Percentiles rank a stretch among this genome's conserved stretches.
These are phyloP conservation scores for Clarias batrachus DNA, from an alignment of 2,113 vertebrate species.

Conservation along the genomic window DNA sequence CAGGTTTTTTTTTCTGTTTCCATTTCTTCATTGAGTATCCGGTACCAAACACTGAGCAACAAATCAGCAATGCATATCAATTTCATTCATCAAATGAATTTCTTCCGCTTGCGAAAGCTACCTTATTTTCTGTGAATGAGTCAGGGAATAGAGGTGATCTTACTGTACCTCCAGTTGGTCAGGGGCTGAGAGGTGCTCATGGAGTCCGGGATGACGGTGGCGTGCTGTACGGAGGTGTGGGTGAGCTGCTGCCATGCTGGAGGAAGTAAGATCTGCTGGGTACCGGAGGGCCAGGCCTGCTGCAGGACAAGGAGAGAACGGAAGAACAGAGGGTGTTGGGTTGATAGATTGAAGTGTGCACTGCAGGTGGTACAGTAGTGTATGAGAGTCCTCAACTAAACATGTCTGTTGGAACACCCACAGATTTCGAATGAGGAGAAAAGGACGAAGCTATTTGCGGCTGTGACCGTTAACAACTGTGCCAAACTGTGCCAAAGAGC, in stretches of 20 bases:
- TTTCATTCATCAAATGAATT: neutral
- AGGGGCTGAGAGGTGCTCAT: constrained; percentile 90
- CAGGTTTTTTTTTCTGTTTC: constrained; percentile 5
- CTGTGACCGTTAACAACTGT: constrained; percentile 44
- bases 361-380: neutral
- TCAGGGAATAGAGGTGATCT: constrained; percentile 44
- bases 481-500: constrained; percentile 49
- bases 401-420: constrained; percentile 26
- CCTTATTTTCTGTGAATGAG: neutral
- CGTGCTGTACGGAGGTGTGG: constrained; percentile 95
- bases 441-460: constrained; percentile 52
- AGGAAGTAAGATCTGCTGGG: constrained; percentile 96
- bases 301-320: constrained; percentile 56
- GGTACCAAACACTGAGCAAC: neutral
- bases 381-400: neutral
- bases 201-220: constrained; percentile 90
- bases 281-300: constrained; percentile 96
- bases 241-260: constrained; percentile 97
- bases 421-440: constrained; percentile 44
- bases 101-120: neutral
- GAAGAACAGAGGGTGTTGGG: neutral
- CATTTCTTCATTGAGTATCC: neutral
- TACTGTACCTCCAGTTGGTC: constrained; percentile 89
- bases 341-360: neutral
- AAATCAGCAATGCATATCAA: neutral